phyloP scores from a whole-genome alignment of 2,113 vertebrate species.

The Triplophysa rosa region DNA sequence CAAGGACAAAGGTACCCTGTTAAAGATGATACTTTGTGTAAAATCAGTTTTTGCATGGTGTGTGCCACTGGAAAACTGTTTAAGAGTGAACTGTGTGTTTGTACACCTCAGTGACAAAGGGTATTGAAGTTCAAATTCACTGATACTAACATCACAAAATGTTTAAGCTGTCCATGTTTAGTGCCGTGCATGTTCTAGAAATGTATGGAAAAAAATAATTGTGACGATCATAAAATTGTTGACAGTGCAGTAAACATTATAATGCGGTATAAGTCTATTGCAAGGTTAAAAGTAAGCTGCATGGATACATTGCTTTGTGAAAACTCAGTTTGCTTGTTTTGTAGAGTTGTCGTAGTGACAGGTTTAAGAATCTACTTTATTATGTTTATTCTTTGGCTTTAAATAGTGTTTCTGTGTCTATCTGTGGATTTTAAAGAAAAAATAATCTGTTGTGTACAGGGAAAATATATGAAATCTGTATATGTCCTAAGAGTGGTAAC shows the following conservation, averaged over 20 bases:
- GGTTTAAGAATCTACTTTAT: background rate
- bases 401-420: constrained; percentile 1
- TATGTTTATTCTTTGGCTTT: background rate
- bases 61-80: background rate
- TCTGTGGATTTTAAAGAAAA: constrained; percentile 47
- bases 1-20: background rate
- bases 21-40: background rate
- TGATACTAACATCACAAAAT: background rate
- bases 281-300: constrained; percentile 7
- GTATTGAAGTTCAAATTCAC: background rate
- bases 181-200: constrained; percentile 24
- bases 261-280: background rate
- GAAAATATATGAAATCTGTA: constrained; percentile 42
- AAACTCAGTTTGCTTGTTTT: constrained; percentile 5
- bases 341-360: constrained; percentile 7
- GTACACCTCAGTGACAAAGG: background rate
- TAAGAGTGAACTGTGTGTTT: background rate
- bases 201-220: background rate
- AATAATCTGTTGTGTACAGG: constrained; percentile 59
- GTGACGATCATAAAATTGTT: background rate
- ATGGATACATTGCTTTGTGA: constrained; percentile 24
- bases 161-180: background rate
- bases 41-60: background rate
- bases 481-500: constrained; percentile 52
- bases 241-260: background rate